phyloP scores from a whole-genome alignment of 2,888 invertebrate genomes.

The Cheilosia impressa region DNA sequence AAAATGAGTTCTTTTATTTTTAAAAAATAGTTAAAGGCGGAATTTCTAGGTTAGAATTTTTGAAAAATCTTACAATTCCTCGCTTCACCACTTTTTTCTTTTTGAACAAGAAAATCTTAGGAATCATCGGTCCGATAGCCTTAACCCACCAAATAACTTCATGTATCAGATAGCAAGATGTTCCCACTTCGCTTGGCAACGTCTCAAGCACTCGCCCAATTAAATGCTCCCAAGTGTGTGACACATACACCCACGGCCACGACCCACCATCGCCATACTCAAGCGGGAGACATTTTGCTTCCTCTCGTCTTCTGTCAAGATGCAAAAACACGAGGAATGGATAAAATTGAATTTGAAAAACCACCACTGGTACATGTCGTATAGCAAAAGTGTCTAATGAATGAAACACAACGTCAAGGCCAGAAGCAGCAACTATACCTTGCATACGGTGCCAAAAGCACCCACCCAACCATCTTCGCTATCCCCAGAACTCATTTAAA shows the following conservation, averaged over 20 bases:
- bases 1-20: no score
- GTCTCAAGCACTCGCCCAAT: background rate
- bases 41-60: no score
- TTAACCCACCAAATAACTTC: no score
- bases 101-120: no score
- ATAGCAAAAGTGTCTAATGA: slow-evolving; percentile 27
- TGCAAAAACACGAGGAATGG: slow-evolving; percentile 2
- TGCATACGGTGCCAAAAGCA: background rate
- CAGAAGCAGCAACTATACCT: background rate
- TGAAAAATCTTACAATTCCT: no score
- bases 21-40: no score
- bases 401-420: slow-evolving; percentile 18
- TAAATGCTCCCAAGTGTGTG: slow-evolving; percentile 9
- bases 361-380: background rate
- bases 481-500: slow-evolving; percentile 56
- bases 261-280: background rate
- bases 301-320: background rate
- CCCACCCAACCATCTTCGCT: slow-evolving; percentile 33
- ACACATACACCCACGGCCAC: background rate
- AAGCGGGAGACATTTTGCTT: background rate
- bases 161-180: no score
- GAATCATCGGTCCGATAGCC: no score
- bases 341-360: slow-evolving; percentile 23
- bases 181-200: background rate
- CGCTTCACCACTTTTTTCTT: no score